Conservation (phyloP, 2,113 vertebrate species). For the Rhabdomys dilectus region DNA sequence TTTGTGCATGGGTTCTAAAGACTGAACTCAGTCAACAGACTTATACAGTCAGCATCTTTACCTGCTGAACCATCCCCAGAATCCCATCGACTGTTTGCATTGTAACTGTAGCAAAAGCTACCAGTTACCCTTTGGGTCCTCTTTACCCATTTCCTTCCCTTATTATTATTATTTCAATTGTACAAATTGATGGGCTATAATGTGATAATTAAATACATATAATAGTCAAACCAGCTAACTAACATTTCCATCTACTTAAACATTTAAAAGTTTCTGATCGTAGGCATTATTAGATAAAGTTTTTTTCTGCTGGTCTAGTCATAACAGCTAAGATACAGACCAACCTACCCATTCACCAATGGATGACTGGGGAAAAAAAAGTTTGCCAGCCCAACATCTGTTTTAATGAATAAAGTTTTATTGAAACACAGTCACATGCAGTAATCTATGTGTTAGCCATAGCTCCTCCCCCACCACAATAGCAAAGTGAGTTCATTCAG, state of each 20-base stretch:
- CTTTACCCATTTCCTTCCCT: not conserved
- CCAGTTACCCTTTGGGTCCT: not conserved
- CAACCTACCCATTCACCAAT: not conserved
- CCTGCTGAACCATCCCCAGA: not conserved
- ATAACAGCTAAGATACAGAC: not conserved
- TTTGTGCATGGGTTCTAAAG: not conserved
- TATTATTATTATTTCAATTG: not conserved
- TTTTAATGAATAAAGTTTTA: slow-evolving; percentile 53
- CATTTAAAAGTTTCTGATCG: not conserved
- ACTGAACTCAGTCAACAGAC: not conserved
- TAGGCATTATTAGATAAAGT: not conserved
- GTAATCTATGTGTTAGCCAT: not conserved
- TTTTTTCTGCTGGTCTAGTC: not conserved
- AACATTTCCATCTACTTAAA: not conserved
- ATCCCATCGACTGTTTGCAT: not conserved
- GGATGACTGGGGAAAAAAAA: not conserved
- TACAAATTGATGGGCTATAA: not conserved
- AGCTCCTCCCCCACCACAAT: not conserved
- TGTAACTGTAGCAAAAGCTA: not conserved
- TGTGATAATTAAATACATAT: not conserved
- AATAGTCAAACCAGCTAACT: not conserved
- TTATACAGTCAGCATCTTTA: not conserved
- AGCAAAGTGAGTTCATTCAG: not conserved
- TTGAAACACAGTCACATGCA: not conserved
- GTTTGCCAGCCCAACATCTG: not conserved